A percentile compares a stretch with the other conserved stretches of the same genome.
phyloP scores from a whole-genome alignment of 1,140 invertebrate genomes.

The Neodiprion lecontei region DNA sequence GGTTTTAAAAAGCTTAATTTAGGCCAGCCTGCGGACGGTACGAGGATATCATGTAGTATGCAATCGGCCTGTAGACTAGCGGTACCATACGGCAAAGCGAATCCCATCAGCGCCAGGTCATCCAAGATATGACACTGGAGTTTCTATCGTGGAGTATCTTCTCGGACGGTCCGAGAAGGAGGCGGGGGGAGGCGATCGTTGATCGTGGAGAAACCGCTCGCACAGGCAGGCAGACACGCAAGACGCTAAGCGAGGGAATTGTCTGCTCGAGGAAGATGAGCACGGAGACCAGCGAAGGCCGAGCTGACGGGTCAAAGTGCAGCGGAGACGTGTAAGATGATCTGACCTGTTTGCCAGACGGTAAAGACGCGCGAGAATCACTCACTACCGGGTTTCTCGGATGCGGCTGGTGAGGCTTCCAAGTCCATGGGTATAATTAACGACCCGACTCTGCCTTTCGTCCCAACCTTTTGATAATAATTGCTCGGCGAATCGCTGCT shows the following conservation, averaged over 20 bases:
- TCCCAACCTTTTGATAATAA: conserved; percentile 5
- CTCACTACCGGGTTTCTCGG: conserved; percentile 1
- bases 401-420: neutral
- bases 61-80: neutral
- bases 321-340: conserved; percentile 1
- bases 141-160: neutral
- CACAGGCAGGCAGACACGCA: too few species aligned
- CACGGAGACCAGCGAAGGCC: neutral
- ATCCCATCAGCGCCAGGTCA: neutral
- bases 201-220: too few species aligned
- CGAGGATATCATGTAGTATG: neutral
- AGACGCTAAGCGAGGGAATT: neutral
- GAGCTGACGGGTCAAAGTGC: neutral
- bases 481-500: neutral
- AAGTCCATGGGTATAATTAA: neutral
- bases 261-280: neutral
- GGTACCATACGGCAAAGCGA: neutral
- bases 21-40: too few species aligned
- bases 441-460: neutral
- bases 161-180: too few species aligned
- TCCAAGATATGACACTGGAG: neutral
- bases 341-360: conserved; percentile 4
- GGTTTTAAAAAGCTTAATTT: too few species aligned
- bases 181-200: too few species aligned
- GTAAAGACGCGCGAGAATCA: conserved; percentile 1